Conservation (phyloP, 2,797 vertebrate genomes). For the Pseudochaenichthys georgianus region DNA sequence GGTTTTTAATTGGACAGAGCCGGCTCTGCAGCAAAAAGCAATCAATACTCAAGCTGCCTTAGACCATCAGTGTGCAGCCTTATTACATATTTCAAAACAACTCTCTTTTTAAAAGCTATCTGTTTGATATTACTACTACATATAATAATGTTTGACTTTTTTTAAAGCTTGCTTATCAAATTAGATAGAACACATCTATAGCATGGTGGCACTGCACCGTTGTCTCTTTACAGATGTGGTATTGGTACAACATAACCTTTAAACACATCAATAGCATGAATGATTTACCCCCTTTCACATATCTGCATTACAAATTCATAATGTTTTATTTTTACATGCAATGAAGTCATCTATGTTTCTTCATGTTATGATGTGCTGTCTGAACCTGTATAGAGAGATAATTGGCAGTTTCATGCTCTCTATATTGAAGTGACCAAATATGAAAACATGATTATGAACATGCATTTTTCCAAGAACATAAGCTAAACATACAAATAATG, state of each 20-base stretch:
- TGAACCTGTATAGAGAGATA: background rate
- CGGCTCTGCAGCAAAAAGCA: conserved; percentile 55
- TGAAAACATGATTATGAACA: background rate
- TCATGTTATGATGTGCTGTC: background rate
- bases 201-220: conserved; percentile 5
- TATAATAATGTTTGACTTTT: background rate
- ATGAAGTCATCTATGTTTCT: background rate
- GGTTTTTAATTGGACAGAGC: conserved; percentile 28
- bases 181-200: background rate
- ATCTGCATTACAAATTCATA: background rate
- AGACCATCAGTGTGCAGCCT: background rate
- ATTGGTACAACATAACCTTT: conserved; percentile 2
- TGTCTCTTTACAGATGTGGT: conserved; percentile 18
- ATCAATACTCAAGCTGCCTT: conserved; percentile 52
- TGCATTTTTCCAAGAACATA: background rate
- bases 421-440: background rate
- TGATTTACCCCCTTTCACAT: background rate
- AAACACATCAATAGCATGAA: background rate
- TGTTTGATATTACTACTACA: background rate
- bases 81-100: background rate
- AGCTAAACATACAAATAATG: background rate
- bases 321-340: background rate
- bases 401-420: background rate
- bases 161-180: background rate
- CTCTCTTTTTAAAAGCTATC: background rate